Conservation (phyloP, 2,888 invertebrate species). For the Laspeyria flexula region DNA sequence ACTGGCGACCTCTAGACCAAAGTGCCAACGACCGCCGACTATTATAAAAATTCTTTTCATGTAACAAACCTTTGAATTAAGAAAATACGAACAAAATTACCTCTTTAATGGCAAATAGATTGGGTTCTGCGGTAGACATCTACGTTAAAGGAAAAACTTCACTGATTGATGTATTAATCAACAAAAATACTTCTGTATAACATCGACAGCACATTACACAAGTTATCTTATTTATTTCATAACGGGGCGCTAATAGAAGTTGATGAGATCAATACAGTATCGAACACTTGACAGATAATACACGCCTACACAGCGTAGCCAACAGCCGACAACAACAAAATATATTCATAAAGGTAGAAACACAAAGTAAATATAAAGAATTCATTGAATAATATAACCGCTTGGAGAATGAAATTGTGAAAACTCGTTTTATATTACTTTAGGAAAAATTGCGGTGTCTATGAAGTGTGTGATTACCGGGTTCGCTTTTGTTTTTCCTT, state of each 20-base stretch:
- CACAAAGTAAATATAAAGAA: too few relatives aligned
- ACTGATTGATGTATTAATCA: conserved; percentile 5
- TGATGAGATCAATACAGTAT: conserved; percentile 28
- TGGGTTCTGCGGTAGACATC: conserved; percentile 3
- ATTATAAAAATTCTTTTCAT: not conserved
- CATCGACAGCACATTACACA: conserved; percentile 9
- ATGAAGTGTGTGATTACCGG: too few relatives aligned
- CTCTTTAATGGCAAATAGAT: not conserved
- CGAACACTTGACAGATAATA: conserved; percentile 8
- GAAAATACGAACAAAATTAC: not conserved
- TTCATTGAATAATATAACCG: too few relatives aligned
- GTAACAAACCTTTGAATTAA: not conserved
- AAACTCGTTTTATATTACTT: too few relatives aligned
- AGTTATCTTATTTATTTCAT: conserved; percentile 26
- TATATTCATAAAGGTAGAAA: too few relatives aligned
- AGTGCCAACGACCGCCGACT: not conserved
- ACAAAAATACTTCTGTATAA: not conserved
- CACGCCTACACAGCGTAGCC: too few relatives aligned
- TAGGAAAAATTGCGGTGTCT: too few relatives aligned
- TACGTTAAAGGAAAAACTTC: conserved; percentile 2
- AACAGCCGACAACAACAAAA: too few relatives aligned
- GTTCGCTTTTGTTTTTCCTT: too few relatives aligned
- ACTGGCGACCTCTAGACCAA: not conserved
- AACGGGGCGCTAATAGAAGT: conserved; percentile 8
- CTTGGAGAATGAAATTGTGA: too few relatives aligned